A percentile compares a stretch with the other conserved stretches of the same genome.
These are phyloP conservation scores for Candidula unifasciata DNA, from an alignment of 2,888 invertebrate genomes.

Conservation along the genomic window DNA sequence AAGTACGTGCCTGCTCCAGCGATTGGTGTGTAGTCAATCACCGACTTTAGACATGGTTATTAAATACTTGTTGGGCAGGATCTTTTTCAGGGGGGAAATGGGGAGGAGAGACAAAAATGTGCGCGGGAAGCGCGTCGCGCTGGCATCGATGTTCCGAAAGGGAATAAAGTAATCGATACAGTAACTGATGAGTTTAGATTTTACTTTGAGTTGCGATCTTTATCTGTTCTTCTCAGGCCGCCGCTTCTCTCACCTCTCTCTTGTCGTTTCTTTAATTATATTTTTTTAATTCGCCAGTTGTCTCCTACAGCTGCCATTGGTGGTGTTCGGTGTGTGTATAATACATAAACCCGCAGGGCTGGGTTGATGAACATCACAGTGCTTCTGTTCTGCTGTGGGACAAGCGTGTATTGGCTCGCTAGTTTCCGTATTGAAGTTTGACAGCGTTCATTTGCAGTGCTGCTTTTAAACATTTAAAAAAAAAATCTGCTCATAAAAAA, in stretches of 20 bases:
- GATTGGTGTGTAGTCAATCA: slow-evolving; percentile 5
- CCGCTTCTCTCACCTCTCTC: slow-evolving; percentile 15
- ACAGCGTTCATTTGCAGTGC: too few relatives aligned
- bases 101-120: neutral
- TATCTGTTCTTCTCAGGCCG: slow-evolving; percentile 13
- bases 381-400: too few relatives aligned
- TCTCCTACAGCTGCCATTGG: neutral
- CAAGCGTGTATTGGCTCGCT: too few relatives aligned
- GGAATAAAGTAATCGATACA: slow-evolving; percentile 44
- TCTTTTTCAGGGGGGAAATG: neutral
- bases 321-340: too few relatives aligned
- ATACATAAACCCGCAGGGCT: too few relatives aligned
- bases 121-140: neutral
- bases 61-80: neutral
- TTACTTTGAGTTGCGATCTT: slow-evolving; percentile 22
- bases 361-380: too few relatives aligned
- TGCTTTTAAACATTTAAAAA: too few relatives aligned
- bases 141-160: slow-evolving; percentile 13
- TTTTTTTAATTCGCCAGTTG: neutral
- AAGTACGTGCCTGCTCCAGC: neutral
- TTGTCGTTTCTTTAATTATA: neutral
- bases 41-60: slow-evolving; percentile 5
- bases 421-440: too few relatives aligned
- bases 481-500: too few relatives aligned
- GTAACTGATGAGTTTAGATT: slow-evolving; percentile 41